These are phyloP conservation scores for Dendrophyllia cribrosa DNA, from an alignment of 64 coral and sea anemone genomes.

Conservation along the genomic window DNA sequence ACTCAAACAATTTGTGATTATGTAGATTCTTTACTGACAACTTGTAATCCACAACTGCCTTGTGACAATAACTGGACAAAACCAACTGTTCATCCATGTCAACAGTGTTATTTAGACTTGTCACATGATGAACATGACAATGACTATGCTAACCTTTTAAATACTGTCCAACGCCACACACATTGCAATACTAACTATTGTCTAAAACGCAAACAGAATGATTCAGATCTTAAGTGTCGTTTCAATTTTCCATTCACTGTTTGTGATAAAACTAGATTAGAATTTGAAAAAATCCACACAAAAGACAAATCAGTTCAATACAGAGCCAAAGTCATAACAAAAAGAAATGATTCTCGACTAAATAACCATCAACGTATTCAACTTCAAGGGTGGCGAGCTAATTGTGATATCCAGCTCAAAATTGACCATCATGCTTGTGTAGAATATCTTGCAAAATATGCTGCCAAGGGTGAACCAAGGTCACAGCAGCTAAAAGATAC, in stretches of 20 bases:
- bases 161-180: slow-evolving; percentile 60
- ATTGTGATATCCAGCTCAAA: slow-evolving; percentile 69
- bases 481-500: slow-evolving; percentile 49
- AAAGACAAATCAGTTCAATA: slow-evolving; percentile 78
- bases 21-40: slow-evolving; percentile 47
- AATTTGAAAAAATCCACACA: slow-evolving; percentile 66
- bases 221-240: slow-evolving; percentile 54
- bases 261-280: slow-evolving; percentile 54
- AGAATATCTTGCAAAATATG: slow-evolving; percentile 8
- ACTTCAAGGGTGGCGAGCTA: slow-evolving; percentile 38
- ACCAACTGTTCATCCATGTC: slow-evolving; percentile 48
- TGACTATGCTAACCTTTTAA: slow-evolving; percentile 55
- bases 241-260: slow-evolving; percentile 67
- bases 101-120: background rate
- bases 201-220: slow-evolving; percentile 51
- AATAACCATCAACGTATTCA: slow-evolving; percentile 59
- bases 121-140: background rate
- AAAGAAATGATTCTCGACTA: slow-evolving; percentile 68
- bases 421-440: slow-evolving; percentile 67
- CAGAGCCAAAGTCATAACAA: slow-evolving; percentile 67
- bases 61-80: slow-evolving; percentile 8
- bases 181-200: slow-evolving; percentile 49
- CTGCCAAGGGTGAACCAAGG: background rate
- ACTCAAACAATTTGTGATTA: slow-evolving; percentile 36
- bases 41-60: slow-evolving; percentile 20